These are phyloP conservation scores for Nomada goodeniana DNA, from an alignment of 2,888 invertebrate genomes.

Conservation along the genomic window DNA sequence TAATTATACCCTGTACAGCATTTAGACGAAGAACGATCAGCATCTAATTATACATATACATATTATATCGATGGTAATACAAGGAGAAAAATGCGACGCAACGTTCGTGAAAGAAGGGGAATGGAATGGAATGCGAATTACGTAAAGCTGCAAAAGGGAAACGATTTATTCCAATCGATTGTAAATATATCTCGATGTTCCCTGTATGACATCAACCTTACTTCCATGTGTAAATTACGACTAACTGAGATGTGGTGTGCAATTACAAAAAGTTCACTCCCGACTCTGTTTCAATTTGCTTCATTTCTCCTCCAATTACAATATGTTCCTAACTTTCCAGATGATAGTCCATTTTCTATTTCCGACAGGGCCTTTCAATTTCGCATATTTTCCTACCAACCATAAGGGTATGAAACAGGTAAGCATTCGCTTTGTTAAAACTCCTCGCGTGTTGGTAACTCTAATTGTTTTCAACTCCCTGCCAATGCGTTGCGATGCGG, in stretches of 20 bases:
- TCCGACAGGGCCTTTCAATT: too few relatives aligned
- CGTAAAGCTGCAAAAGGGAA: background rate
- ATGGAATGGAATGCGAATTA: background rate
- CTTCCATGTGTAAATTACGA: conserved; percentile 42
- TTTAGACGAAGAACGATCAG: background rate
- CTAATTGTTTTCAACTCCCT: background rate
- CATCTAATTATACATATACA: background rate
- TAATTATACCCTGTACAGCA: conserved; percentile 44
- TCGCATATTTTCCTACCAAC: too few relatives aligned
- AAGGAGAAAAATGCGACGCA: background rate
- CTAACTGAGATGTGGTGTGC: conserved; percentile 31
- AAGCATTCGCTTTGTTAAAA: background rate
- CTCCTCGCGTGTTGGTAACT: background rate
- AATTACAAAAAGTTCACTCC: conserved; percentile 42
- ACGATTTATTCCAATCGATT: conserved; percentile 13
- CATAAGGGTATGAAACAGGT: too few relatives aligned
- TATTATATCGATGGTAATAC: background rate
- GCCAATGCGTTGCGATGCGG: background rate
- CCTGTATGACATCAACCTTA: conserved; percentile 31
- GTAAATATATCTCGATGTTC: conserved; percentile 55
- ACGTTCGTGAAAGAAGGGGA: background rate
- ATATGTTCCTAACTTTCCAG: background rate
- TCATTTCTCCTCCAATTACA: background rate
- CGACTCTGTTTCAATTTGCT: background rate
- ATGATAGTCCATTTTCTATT: background rate